Evolutionary conservation across 2,797 vertebrate species (phyloP).

Genomic region (Pseudocheirus occidentalis): DNA sequence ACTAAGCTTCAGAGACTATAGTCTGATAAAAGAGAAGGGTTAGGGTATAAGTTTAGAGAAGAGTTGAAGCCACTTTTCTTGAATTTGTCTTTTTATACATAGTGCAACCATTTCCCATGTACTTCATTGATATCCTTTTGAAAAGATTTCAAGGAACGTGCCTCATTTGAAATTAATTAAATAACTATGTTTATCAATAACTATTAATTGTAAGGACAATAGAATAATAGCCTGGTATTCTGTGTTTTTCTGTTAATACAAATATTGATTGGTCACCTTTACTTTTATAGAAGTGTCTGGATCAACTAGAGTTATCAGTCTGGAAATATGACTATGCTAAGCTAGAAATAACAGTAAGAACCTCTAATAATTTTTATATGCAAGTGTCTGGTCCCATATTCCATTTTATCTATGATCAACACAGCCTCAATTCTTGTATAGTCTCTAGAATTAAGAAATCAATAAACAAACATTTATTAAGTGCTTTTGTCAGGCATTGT

Average conservation of each 20-base stretch:
- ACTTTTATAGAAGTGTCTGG: neutral
- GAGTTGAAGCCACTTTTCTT: neutral
- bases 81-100: neutral
- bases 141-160: constrained; percentile 30
- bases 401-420: neutral
- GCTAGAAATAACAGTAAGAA: neutral
- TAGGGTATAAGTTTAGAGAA: neutral
- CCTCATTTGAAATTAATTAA: constrained; percentile 49
- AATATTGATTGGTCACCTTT: neutral
- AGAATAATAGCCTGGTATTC: neutral
- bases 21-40: neutral
- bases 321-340: constrained; percentile 22
- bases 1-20: neutral
- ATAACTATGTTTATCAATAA: constrained; percentile 39
- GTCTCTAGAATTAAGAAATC: neutral
- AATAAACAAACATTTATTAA: neutral
- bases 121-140: neutral
- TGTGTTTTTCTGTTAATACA: neutral
- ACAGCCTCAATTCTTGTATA: neutral
- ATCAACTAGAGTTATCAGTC: neutral
- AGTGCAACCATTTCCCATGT: neutral
- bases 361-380: neutral
- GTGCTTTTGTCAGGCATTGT: neutral
- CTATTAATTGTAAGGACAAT: constrained; percentile 71
- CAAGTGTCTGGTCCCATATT: neutral